These are phyloP conservation scores for Drosophila dunni DNA, from an alignment of 1,140 invertebrate species.

Conservation along the genomic window DNA sequence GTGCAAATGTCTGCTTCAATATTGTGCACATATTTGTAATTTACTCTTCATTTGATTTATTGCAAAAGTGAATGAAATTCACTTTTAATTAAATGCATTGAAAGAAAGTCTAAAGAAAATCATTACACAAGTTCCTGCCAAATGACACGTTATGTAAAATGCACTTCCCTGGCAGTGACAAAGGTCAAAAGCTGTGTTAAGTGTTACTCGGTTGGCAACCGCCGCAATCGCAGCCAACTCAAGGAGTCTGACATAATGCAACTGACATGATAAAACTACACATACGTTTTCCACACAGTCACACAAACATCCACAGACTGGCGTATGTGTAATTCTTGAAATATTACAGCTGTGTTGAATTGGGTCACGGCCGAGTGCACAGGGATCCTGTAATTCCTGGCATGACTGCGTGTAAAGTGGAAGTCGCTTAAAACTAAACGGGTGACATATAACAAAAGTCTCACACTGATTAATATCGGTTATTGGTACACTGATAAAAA, in stretches of 20 bases:
- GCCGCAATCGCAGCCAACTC: constrained; percentile 20
- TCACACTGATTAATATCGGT: constrained; percentile 52
- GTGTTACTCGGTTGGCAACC: constrained; percentile 21
- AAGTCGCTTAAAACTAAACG: constrained; percentile 48
- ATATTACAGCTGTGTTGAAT: constrained; percentile 22
- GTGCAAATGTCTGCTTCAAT: not conserved
- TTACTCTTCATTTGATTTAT: not conserved
- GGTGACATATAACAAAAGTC: constrained; percentile 20
- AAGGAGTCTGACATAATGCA: constrained; percentile 29
- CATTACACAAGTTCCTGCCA: not conserved
- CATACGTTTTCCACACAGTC: not conserved
- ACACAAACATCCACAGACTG: not conserved
- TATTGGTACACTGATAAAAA: not conserved
- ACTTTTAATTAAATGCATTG: not conserved
- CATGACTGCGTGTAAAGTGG: constrained; percentile 33
- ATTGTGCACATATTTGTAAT: not conserved
- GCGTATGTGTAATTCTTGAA: not conserved
- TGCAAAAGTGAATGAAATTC: not conserved
- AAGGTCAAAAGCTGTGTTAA: constrained; percentile 36
- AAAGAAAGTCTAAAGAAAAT: not conserved
- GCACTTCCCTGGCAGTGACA: not conserved
- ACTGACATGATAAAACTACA: constrained; percentile 36
- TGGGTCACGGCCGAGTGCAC: constrained; percentile 30
- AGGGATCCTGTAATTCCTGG: constrained; percentile 20
- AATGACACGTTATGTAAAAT: constrained; percentile 13